Base-by-base conservation (phyloP, 2,797 vertebrate genomes). In the Danio choprae region DNA sequence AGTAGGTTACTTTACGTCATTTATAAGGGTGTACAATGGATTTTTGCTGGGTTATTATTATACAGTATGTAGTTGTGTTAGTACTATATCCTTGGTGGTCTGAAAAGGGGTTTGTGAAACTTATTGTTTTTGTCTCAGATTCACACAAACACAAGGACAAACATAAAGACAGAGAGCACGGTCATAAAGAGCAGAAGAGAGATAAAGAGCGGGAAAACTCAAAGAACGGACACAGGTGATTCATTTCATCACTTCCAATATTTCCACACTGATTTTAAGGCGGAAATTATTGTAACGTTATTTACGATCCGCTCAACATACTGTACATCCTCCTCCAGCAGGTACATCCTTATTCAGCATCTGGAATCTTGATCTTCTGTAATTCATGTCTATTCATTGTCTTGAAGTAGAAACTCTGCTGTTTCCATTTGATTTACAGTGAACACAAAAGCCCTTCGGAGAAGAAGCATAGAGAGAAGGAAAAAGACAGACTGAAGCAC, bases 161-260 rank as follows among this genome's bases (percentile, higher is more conserved):
- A 92, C 95, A 98, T 89, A 98, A 96, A 94, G 95, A 96, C 88
- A 94, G 95, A 91, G 97, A 98, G 90, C 96, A 98, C 89, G 96
- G 96, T 92, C 97, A 98, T 84, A 99, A 98, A 94, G 97, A 99
- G 90, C 97, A 98, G 93, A 99, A 97, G 90, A 99, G 98, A 90
- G 97, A 99, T 87, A 97, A 96, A 88, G 97, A 98, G 77, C 94
- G 96, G 74, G 96, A 98, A 87, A 98, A 97, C 89, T 95, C 95
- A 69, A 99, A 98, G 90, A 95, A 98, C 92, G 95, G 95, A 90
- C 97, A 97, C 94, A 96, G 96, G 98, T 99, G 60, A 46, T 58
- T n/a, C 13, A 20, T 75, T 65, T 11, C 36, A 36, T 65, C 22
- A 89, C 48, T 58, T 11, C n/a, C 53, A 15, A n/a, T 68, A 29